Base-by-base conservation (phyloP, 1,140 invertebrate genomes). In the Holcopasites calliopsidis region DNA sequence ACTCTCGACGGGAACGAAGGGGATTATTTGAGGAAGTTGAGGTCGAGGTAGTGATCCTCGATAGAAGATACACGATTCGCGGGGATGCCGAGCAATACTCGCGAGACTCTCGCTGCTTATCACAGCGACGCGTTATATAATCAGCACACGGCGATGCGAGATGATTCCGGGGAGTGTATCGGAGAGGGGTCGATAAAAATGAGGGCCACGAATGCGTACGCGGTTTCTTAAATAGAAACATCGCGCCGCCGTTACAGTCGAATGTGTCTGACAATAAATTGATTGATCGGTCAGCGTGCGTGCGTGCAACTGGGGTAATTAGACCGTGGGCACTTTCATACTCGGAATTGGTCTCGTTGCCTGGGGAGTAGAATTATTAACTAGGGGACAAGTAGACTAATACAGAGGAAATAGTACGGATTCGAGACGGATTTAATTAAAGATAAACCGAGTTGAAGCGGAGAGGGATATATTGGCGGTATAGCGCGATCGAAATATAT, bases 111-210 rank as follows among this genome's bases (percentile, higher is more conserved):
- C 6, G 35, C 5, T 8, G 54, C 3, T 49, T 28, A n/a, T 40
- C 52, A 18, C 23, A 38, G 18, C 18, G 33, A 47, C 31, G 65
- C 16, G 52, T 81, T 81, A 81, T 16, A 38, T 80, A 77, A 77
- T n/a, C 62, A 73, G 73, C 69, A 26, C 52, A 47, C 42, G 44
- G 23, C 23, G 49, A 73, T 70, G 58, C 44, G 33, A 76, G 50
- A 58, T 55, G 58, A 49, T 61, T 66, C 31, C 18, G 23, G 44
- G 23, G 7, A 60, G 42, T n/a, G 10, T 57, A 26, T 38, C 52
- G 44, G 26, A 13, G 1, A 52, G 33, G 33, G 55, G 23, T 69
- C 65, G 52, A 68, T 69, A 40, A 42, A 31, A 69, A 33, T 44
- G 31, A n/a, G 42, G 47, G 54, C 40, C n/a, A 58, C 28, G 40